Base-by-base conservation (phyloP, 2,797 vertebrate species). In the Anomalospiza imberbis region DNA sequence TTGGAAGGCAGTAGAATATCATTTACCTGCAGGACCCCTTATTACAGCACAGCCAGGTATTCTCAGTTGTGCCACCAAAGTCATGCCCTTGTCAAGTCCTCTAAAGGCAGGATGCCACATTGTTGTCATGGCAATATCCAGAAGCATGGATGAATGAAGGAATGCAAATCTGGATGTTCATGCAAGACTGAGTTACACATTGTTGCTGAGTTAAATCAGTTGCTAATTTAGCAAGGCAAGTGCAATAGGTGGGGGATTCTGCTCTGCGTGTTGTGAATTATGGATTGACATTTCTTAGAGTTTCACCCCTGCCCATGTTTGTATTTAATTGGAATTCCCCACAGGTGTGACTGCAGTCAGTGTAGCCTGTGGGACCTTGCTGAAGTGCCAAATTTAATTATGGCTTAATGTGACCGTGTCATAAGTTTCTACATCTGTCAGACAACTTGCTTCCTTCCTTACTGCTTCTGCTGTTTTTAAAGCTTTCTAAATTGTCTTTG, bases 371-470 rank as follows among this genome's bases (percentile, higher is more conserved):
- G 82, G 66, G 62, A 75, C 40, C 51, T 47, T 0, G 3, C 4
- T 57, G 67, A 89, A 87, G 55, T 63, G 75, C 42, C 91, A 84
- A 91, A 95, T 85, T 82, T 88, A 81, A 84, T 90, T 83, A 83
- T 29, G 60, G 44, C 15, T 87, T 89, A 50, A 85, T 91, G 48
- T 67, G 53, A 51, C 67, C 0, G 0, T 55, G 51, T 78, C 81
- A 26, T 14, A 92, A 80, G 45, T 63, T 85, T 70, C 61, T 87
- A 38, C 34, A 74, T 87, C 17, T 85, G 45, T 80, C 65, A 81
- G 72, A 45, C 21, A 66, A 26, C 54, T 88, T 91, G 24, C 32
- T 92, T 82, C 65, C 63, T 92, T 91, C 34, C 45, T 85, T 63
- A 12, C 15, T 66, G 32, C 13, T 65, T 74, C 26, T 87, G 48